A percentile compares a stretch with the other conserved stretches of the same genome.
Evolutionary conservation across 2,888 invertebrate species (phyloP).

Genomic region (Ecliptopera silaceata): DNA sequence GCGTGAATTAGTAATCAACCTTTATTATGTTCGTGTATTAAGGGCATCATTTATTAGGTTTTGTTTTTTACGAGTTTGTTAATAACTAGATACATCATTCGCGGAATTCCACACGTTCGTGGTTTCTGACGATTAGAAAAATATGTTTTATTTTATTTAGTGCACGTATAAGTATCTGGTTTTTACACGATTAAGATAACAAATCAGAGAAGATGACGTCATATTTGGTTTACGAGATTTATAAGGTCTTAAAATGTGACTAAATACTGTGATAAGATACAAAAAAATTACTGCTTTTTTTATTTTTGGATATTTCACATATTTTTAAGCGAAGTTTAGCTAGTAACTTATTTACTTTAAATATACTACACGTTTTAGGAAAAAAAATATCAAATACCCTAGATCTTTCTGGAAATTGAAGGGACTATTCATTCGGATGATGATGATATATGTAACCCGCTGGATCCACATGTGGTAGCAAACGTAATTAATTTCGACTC

Average conservation of each 20-base stretch:
- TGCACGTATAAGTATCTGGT: background rate
- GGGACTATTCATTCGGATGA: too few relatives aligned
- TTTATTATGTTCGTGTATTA: constrained; percentile 53
- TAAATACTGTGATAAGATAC: too few relatives aligned
- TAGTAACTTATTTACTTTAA: too few relatives aligned
- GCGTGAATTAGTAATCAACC: constrained; percentile 67
- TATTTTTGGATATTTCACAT: too few relatives aligned
- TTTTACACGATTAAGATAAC: background rate
- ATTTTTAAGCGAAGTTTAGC: too few relatives aligned
- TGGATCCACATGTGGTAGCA: background rate
- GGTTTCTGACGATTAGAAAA: constrained; percentile 10
- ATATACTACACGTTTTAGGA: too few relatives aligned
- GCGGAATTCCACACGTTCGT: constrained; percentile 18
- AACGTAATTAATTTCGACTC: background rate
- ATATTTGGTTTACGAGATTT: too few relatives aligned
- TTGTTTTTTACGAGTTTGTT: constrained; percentile 35
- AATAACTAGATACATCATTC: constrained; percentile 25
- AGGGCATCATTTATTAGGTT: constrained; percentile 47
- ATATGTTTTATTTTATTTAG: background rate
- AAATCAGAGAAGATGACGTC: too few relatives aligned
- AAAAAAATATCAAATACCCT: too few relatives aligned
- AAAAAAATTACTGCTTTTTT: too few relatives aligned
- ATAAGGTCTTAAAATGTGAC: too few relatives aligned
- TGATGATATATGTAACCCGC: background rate
- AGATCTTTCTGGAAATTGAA: too few relatives aligned